Percentiles rank a stretch among this genome's conserved stretches.
Evolutionary conservation across 2,113 vertebrate species (phyloP).

Genomic region (Pagrus major): DNA sequence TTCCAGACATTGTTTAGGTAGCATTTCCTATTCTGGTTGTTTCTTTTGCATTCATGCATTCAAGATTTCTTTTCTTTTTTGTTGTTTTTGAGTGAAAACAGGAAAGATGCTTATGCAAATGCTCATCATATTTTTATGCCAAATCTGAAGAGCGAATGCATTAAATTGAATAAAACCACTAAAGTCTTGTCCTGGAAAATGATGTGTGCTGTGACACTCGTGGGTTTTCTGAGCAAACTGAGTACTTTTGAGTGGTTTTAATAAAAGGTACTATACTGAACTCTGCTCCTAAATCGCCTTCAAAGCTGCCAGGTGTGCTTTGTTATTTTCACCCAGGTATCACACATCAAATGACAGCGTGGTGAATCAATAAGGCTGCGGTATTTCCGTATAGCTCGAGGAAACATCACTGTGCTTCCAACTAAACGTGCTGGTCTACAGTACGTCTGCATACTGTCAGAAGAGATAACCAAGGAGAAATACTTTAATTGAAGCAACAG

Average conservation of each 20-base stretch:
- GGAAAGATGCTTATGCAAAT: constrained; percentile 59
- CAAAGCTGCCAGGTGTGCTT: neutral
- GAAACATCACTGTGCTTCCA: neutral
- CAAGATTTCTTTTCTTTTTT: constrained; percentile 3
- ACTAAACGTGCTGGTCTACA: neutral
- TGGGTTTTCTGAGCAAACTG: neutral
- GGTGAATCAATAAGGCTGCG: constrained; percentile 16
- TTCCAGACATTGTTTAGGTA: neutral
- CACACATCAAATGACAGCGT: neutral
- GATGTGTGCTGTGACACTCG: constrained; percentile 8
- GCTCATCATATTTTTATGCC: constrained; percentile 41
- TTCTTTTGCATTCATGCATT: constrained; percentile 22
- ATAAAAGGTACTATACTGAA: neutral
- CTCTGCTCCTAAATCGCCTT: constrained; percentile 9
- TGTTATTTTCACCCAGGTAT: neutral
- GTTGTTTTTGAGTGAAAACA: constrained; percentile 38
- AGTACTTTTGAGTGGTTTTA: constrained; percentile 7
- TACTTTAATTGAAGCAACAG: constrained; percentile 55
- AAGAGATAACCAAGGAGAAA: neutral
- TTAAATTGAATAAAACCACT: constrained; percentile 40
- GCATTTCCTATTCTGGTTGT: constrained; percentile 29
- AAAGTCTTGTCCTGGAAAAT: constrained; percentile 3
- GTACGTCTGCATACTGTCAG: neutral
- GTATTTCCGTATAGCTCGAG: neutral
- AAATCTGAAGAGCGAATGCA: constrained; percentile 13